phyloP scores from a whole-genome alignment of 2,888 invertebrate genomes.

The Athrips mouffetella region DNA sequence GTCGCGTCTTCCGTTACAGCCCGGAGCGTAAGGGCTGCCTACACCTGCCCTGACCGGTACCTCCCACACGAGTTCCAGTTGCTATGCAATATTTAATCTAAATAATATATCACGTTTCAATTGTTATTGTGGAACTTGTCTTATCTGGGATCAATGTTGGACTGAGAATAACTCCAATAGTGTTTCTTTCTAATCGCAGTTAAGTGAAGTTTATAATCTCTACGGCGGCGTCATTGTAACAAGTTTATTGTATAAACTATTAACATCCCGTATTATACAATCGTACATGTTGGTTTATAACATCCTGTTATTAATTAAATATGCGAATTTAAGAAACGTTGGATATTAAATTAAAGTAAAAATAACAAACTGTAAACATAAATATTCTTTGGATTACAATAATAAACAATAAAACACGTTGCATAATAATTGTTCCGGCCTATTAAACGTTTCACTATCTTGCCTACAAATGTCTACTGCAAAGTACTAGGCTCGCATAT shows the following conservation, averaged over 20 bases:
- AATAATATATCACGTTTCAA: slow-evolving; percentile 4
- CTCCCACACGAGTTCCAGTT: slow-evolving; percentile 9
- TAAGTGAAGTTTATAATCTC: no score
- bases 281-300: no score
- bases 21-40: neutral
- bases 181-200: no score
- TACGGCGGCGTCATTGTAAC: no score
- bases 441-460: slow-evolving; percentile 30
- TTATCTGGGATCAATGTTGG: no score
- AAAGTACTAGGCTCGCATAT: slow-evolving; percentile 26
- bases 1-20: slow-evolving; percentile 29
- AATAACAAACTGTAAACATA: neutral
- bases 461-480: slow-evolving; percentile 1
- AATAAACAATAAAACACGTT: slow-evolving; percentile 1
- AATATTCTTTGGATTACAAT: neutral
- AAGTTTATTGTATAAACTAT: no score
- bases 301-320: no score
- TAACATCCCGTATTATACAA: no score
- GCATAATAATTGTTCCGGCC: slow-evolving; percentile 21
- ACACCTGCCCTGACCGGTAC: slow-evolving; percentile 3
- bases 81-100: slow-evolving; percentile 1
- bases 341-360: no score
- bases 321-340: no score
- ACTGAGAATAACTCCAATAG: no score
- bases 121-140: slow-evolving; percentile 2